Conservation (phyloP, 1,140 invertebrate genomes). For the Daktulosphaira vitifoliae region DNA sequence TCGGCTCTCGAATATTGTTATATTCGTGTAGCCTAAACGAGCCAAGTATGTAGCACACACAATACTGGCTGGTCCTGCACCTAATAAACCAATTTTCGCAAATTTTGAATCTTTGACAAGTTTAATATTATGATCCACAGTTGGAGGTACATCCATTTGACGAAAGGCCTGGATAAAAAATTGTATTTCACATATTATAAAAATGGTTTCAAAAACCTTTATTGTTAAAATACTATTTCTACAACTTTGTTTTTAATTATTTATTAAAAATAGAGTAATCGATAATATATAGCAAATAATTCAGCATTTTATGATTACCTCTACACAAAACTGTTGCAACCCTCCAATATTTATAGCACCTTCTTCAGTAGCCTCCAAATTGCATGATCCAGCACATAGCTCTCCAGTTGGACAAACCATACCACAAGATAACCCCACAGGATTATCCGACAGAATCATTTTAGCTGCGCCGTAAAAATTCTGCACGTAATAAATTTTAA, state of each 20-base stretch:
- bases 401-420: slow-evolving; percentile 99
- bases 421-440: slow-evolving; percentile 89
- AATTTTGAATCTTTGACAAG: slow-evolving; percentile 47
- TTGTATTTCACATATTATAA: too few species aligned
- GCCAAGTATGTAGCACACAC: slow-evolving; percentile 94
- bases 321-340: slow-evolving; percentile 93
- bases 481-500: slow-evolving; percentile 44
- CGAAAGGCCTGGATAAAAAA: too few species aligned
- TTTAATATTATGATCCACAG: slow-evolving; percentile 56
- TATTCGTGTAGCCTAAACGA: slow-evolving; percentile 79
- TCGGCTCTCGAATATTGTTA: slow-evolving; percentile 89
- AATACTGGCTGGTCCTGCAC: slow-evolving; percentile 92
- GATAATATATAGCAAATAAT: too few species aligned
- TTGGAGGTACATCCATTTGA: slow-evolving; percentile 82
- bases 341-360: slow-evolving; percentile 98
- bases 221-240: too few species aligned
- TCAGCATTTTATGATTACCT: slow-evolving; percentile 50
- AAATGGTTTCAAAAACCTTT: too few species aligned
- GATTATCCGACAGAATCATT: slow-evolving; percentile 94
- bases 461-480: slow-evolving; percentile 98
- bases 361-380: slow-evolving; percentile 88
- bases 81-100: slow-evolving; percentile 79
- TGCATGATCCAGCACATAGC: slow-evolving; percentile 95
- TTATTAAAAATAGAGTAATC: too few species aligned
- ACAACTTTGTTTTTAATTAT: too few species aligned